Conservation (phyloP, 1,140 invertebrate species). For the Archegozetes longisetosus region DNA sequence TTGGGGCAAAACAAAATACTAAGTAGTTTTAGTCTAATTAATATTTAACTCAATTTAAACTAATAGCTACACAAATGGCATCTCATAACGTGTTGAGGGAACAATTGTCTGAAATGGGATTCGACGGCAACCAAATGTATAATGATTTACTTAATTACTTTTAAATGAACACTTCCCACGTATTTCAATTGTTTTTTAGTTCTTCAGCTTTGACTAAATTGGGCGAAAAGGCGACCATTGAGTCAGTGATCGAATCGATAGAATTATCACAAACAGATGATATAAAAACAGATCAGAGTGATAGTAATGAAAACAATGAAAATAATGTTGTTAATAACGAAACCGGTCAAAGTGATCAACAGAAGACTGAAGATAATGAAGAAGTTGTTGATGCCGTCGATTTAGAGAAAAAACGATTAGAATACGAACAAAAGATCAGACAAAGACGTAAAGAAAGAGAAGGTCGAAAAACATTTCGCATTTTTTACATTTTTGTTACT, state of each 20-base stretch:
- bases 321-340: background rate
- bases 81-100: slow-evolving; percentile 6
- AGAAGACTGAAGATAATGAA: background rate
- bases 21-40: too few relatives aligned
- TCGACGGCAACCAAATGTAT: slow-evolving; percentile 9
- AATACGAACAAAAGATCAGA: slow-evolving; percentile 7
- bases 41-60: too few relatives aligned
- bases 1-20: too few relatives aligned
- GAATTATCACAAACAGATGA: background rate
- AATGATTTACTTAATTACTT: background rate
- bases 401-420: background rate
- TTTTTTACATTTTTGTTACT: background rate
- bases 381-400: background rate
- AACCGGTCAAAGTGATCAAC: background rate
- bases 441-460: slow-evolving; percentile 4
- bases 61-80: slow-evolving; percentile 6
- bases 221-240: slow-evolving; percentile 5
- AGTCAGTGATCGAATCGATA: slow-evolving; percentile 11
- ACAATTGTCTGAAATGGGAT: slow-evolving; percentile 11
- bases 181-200: background rate
- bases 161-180: background rate
- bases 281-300: background rate
- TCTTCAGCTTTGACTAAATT: background rate
- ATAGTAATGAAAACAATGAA: slow-evolving; percentile 1
- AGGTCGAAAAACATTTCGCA: background rate